A percentile compares a stretch with the other conserved stretches of the same genome.
Evolutionary conservation across 2,113 vertebrate genomes (phyloP).

Genomic region (Tinamus guttatus): DNA sequence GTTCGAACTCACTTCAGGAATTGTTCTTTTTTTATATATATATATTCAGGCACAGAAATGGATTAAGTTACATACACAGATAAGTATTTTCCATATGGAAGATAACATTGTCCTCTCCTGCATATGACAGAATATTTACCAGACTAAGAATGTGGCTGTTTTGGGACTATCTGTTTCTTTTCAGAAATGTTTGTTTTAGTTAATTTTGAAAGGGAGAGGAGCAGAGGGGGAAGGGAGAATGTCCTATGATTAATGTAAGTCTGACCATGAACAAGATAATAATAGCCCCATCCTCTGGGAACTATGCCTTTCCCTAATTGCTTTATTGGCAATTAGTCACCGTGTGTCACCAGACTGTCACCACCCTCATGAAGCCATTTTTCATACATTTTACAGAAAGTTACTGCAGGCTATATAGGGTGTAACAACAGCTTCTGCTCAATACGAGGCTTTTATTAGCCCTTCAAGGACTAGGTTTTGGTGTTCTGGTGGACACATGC

Average conservation of each 20-base stretch:
- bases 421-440: slow-evolving; percentile 22
- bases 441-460: slow-evolving; percentile 4
- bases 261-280: slow-evolving; percentile 45
- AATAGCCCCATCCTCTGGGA: slow-evolving; percentile 48
- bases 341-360: slow-evolving; percentile 24
- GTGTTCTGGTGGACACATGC: background rate
- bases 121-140: slow-evolving; percentile 32
- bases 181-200: slow-evolving; percentile 56
- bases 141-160: slow-evolving; percentile 38
- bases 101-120: slow-evolving; percentile 12
- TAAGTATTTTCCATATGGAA: background rate
- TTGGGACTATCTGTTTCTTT: slow-evolving; percentile 44
- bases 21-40: background rate
- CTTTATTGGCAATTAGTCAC: slow-evolving; percentile 57
- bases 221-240: background rate
- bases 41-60: background rate
- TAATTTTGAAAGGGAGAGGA: background rate
- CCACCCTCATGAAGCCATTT: slow-evolving; percentile 10
- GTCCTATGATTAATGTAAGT: slow-evolving; percentile 24
- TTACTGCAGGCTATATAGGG: slow-evolving; percentile 5
- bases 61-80: background rate
- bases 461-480: background rate
- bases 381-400: slow-evolving; percentile 49
- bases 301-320: slow-evolving; percentile 19
- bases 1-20: background rate